phyloP scores from a whole-genome alignment of 2,797 vertebrate species.

The Pseudocheirus occidentalis region DNA sequence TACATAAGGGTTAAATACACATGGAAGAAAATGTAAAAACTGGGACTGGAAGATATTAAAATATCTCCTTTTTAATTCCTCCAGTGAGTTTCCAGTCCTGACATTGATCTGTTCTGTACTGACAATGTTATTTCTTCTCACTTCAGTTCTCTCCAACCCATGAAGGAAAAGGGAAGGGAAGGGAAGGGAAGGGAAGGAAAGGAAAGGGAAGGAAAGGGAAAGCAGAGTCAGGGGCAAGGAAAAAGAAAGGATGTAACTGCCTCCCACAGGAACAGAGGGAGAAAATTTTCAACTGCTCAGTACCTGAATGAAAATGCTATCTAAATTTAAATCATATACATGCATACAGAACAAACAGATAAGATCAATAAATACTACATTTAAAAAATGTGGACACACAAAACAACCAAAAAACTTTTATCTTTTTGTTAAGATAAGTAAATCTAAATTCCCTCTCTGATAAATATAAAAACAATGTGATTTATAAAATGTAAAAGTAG shows the following conservation, averaged over 20 bases:
- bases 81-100: slow-evolving; percentile 33
- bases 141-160: slow-evolving; percentile 13
- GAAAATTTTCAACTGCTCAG: slow-evolving; percentile 15
- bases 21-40: slow-evolving; percentile 5
- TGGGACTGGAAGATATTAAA: not conserved
- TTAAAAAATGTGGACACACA: not conserved
- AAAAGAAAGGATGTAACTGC: not conserved
- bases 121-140: not conserved
- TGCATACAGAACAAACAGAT: not conserved
- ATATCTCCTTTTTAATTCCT: not conserved
- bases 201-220: too few relatives aligned
- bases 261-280: not conserved
- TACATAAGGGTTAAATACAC: not conserved
- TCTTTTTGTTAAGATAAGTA: not conserved
- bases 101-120: not conserved
- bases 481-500: not conserved
- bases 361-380: not conserved
- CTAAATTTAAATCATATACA: slow-evolving; percentile 10
- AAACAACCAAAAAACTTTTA: not conserved
- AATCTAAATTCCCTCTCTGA: not conserved
- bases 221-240: not conserved
- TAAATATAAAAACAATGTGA: not conserved
- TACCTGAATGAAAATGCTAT: slow-evolving; percentile 9
- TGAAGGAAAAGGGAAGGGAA: not conserved
- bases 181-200: not conserved